Evolutionary conservation across 2,113 vertebrate genomes (phyloP).

Genomic region (Vulpes lagopus): DNA sequence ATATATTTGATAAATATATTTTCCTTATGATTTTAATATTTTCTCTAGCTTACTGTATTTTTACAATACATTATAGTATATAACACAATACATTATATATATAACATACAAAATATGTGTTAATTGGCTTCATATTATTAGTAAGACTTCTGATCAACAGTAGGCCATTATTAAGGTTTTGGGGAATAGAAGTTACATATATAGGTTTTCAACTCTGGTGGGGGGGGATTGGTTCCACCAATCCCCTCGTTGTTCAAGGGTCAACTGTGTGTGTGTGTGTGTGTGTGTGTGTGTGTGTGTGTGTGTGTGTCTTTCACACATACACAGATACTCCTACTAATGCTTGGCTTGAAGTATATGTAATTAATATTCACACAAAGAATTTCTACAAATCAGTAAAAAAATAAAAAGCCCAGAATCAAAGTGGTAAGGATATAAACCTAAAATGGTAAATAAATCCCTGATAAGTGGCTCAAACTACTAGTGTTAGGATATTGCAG

Average conservation of each 20-base stretch:
- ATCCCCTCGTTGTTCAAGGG: not conserved
- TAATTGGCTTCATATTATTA: not conserved
- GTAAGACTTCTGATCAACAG: not conserved
- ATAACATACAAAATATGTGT: not conserved
- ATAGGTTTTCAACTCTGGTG: not conserved
- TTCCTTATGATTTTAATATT: not conserved
- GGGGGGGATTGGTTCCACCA: not conserved
- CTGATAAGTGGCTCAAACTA: not conserved
- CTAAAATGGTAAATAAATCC: not conserved
- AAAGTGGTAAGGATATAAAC: not conserved
- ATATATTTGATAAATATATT: not conserved
- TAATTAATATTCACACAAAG: slow-evolving; percentile 3
- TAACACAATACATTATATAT: not conserved
- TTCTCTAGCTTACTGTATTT: not conserved
- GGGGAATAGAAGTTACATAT: not conserved
- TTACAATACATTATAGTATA: not conserved
- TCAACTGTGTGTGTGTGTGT: not conserved
- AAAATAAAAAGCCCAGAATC: not conserved
- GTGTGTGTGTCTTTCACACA: not conserved
- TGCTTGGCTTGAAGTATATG: not conserved
- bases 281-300: not conserved
- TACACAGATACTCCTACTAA: not conserved
- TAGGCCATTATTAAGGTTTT: not conserved
- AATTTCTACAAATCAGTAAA: not conserved
- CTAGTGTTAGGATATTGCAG: not conserved